Evolutionary conservation across 2,888 invertebrate species (phyloP).

Genomic region (Ornithoptera priamus): DNA sequence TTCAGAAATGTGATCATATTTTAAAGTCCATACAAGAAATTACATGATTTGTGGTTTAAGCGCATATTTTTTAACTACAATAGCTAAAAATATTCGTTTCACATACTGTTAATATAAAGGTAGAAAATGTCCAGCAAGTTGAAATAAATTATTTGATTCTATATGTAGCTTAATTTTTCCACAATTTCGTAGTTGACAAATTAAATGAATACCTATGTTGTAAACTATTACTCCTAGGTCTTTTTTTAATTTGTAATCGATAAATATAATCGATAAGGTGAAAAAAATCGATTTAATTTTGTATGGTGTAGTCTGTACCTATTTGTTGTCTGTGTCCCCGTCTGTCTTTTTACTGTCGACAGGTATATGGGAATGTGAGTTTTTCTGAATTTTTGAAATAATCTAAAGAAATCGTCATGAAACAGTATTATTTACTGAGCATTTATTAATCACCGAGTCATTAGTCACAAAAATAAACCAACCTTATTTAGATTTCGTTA

Average conservation of each 20-base stretch:
- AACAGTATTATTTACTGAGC: slow-evolving; percentile 42
- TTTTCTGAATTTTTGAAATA: slow-evolving; percentile 55
- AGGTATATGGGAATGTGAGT: slow-evolving; percentile 74
- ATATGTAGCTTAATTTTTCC: too few relatives aligned
- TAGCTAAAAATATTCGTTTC: too few relatives aligned
- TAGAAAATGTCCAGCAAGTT: too few relatives aligned
- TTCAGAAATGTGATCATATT: too few relatives aligned
- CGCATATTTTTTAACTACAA: too few relatives aligned
- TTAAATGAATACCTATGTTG: too few relatives aligned
- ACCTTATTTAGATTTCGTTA: slow-evolving; percentile 26
- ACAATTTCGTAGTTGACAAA: too few relatives aligned
- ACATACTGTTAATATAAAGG: too few relatives aligned
- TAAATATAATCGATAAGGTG: background rate
- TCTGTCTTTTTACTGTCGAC: slow-evolving; percentile 74
- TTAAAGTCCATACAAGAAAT: too few relatives aligned
- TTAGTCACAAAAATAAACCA: slow-evolving; percentile 16
- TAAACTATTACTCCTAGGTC: too few relatives aligned
- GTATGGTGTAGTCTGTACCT: slow-evolving; percentile 13
- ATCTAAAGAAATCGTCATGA: slow-evolving; percentile 66
- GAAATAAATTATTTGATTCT: too few relatives aligned
- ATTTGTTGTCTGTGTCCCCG: slow-evolving; percentile 25
- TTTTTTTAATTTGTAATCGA: background rate
- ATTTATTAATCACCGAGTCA: slow-evolving; percentile 45
- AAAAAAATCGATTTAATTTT: slow-evolving; percentile 4
- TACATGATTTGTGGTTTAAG: too few relatives aligned